These are phyloP conservation scores for Hemiscyllium ocellatum DNA, from an alignment of 2,113 vertebrate species.

Conservation along the genomic window DNA sequence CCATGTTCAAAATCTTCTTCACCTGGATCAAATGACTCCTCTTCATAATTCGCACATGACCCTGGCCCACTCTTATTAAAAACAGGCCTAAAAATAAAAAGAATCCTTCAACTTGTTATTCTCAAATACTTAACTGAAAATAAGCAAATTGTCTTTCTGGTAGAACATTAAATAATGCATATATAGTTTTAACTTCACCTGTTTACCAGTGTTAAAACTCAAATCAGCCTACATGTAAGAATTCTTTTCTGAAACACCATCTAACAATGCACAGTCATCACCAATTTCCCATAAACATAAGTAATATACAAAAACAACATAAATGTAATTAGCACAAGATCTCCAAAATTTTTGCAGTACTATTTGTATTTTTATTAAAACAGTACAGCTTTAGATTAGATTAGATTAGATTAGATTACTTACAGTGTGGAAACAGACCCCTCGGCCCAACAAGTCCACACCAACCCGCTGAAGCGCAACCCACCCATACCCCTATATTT, in stretches of 20 bases:
- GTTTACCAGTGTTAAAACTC: not conserved
- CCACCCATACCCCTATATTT: too few species aligned
- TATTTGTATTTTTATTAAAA: too few species aligned
- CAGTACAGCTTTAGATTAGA: too few species aligned
- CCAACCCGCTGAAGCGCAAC: too few species aligned
- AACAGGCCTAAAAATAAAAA: conserved; percentile 12
- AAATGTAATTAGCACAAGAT: too few species aligned
- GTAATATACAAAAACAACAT: not conserved
- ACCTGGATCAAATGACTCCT: not conserved
- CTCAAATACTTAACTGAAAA: not conserved
- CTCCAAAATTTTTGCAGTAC: too few species aligned
- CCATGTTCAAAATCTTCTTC: not conserved
- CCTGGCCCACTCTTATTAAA: conserved; percentile 22
- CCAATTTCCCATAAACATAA: not conserved
- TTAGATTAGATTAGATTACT: too few species aligned
- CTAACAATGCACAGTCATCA: not conserved
- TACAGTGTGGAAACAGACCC: too few species aligned
- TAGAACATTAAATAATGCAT: not conserved
- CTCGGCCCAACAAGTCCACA: too few species aligned
- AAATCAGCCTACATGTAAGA: not conserved
- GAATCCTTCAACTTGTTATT: not conserved
- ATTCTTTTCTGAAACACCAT: not conserved
- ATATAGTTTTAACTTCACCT: not conserved
- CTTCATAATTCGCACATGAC: not conserved
- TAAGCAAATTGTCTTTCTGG: not conserved